A percentile compares a stretch with the other conserved stretches of the same genome.
Evolutionary conservation across 2,888 invertebrate species (phyloP).

Genomic region (Podabrus alpinus): DNA sequence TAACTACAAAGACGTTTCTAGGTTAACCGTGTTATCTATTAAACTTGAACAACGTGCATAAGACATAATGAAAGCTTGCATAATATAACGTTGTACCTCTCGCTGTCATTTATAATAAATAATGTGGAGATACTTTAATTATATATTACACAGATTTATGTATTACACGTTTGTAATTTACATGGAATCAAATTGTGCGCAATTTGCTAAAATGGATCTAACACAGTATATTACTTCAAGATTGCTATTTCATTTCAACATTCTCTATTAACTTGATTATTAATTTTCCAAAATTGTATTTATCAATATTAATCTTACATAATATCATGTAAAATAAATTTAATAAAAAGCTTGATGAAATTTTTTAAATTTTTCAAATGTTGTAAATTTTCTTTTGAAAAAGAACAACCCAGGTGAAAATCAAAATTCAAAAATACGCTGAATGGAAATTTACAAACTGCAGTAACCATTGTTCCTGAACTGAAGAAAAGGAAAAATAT

Average conservation of each 20-base stretch:
- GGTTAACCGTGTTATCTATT: slow-evolving; percentile 14
- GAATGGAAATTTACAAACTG: too few species aligned
- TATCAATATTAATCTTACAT: background rate
- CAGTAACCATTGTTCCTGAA: background rate
- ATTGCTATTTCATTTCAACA: background rate
- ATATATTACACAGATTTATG: background rate
- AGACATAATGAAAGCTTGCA: slow-evolving; percentile 6
- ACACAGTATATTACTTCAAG: background rate
- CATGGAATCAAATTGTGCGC: slow-evolving; percentile 7
- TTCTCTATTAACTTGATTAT: background rate
- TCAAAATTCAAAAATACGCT: too few species aligned
- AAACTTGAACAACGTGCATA: slow-evolving; percentile 14
- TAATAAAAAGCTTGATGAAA: too few species aligned
- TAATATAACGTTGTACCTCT: background rate
- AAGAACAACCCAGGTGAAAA: too few species aligned
- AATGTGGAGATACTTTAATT: background rate
- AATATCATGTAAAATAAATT: too few species aligned
- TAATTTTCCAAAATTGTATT: background rate
- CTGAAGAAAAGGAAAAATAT: background rate
- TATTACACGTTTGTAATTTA: background rate
- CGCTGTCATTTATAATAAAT: background rate
- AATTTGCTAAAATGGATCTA: background rate
- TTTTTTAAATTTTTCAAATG: too few species aligned
- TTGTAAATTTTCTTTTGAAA: too few species aligned
- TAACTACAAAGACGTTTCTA: slow-evolving; percentile 11